A percentile compares a stretch with the other conserved stretches of the same genome.
These are phyloP conservation scores for Nycticryphes semicollaris DNA, from an alignment of 2,113 vertebrate species.

Conservation along the genomic window DNA sequence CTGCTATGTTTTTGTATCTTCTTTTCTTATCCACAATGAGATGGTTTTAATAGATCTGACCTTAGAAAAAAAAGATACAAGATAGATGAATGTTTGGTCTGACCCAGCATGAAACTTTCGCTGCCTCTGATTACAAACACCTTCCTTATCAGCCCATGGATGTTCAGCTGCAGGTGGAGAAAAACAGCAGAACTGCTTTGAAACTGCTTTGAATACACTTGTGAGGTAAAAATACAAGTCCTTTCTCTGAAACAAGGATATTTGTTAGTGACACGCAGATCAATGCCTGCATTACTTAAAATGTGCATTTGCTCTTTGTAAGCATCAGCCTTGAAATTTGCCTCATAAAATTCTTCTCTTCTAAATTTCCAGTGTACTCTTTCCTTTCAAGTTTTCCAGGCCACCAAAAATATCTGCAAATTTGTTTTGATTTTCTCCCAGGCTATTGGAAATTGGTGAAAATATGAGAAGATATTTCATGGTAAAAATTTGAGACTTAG, in stretches of 20 bases:
- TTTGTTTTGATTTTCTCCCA: neutral
- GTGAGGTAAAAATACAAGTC: neutral
- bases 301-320: neutral
- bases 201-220: neutral
- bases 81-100: neutral
- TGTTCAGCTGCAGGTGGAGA: neutral
- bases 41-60: neutral
- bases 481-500: neutral
- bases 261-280: neutral
- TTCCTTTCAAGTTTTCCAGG: conserved; percentile 20
- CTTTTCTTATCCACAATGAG: neutral
- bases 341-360: conserved; percentile 4
- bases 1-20: neutral
- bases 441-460: neutral
- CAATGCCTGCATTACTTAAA: conserved; percentile 24
- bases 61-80: neutral
- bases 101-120: neutral
- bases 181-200: neutral
- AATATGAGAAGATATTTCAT: neutral
- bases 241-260: neutral
- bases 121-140: neutral
- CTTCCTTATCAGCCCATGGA: neutral
- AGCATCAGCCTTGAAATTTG: conserved; percentile 14
- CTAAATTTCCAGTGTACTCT: neutral
- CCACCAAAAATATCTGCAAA: neutral